Base-by-base conservation (phyloP, 1,140 invertebrate species). In the Bombus cullumanus region DNA sequence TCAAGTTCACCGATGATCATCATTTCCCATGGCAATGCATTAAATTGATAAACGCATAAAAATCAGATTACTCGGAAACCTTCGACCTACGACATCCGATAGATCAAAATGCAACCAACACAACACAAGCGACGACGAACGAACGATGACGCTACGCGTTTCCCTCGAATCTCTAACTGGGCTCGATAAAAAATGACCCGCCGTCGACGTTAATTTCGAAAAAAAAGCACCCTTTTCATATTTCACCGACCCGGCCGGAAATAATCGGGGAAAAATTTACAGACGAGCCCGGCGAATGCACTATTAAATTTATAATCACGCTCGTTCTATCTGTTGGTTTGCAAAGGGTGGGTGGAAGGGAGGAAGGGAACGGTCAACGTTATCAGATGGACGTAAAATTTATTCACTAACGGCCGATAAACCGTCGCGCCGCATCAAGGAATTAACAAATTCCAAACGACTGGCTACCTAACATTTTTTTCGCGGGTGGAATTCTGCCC, bases 391-490 rank as follows among this genome's bases (percentile, higher is more conserved):
- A 62, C 57, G 31, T 2, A 9, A 37, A 75, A 75, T 82, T 75
- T 73, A 82, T 59, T 75, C 69, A 43, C 80, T 59, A 82, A 73
- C 53, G 39, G 12, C 31, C 78, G 78, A 69, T 80, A 69, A 80
- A 69, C 25, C 43, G 41, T 69, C 41, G 68, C 43, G 13, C 41
- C 34, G 78, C 64, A 43, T 69, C 78, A 69, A 79, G 66, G 78
- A 81, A 81, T 81, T 81, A 81, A 81, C 66, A 66, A 81, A 81
- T 43, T 34, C 34, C 43, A n/a, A 53, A 39, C 66, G 43, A n/a
- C 62, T 28, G 41, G 10, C 66, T 37, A 3, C 34, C 69, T 25
- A 28, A 72, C 37, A n/a, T 31, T 25, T n/a, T 68, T 81, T 71
- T 71, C 78, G 31, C 34, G 31, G 28, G 13, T 8, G 8, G 22